Conservation (phyloP, 2,888 invertebrate genomes). For the Epiblema foenella region DNA sequence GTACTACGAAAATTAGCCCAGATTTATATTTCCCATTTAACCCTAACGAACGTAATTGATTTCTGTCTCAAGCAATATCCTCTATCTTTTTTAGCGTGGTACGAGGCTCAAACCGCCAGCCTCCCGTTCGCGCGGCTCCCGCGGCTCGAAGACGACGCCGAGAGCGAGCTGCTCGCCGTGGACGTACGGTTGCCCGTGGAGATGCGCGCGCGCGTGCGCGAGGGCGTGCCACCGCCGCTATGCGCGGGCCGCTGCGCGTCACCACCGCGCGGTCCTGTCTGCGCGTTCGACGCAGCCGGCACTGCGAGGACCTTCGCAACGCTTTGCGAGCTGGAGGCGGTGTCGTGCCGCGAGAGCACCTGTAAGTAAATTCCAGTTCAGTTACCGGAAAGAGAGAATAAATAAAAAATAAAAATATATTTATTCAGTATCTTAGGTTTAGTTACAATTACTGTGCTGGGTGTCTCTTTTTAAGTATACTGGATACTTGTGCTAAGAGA, state of each 20-base stretch:
- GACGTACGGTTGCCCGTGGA: conserved; percentile 57
- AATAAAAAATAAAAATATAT: no score
- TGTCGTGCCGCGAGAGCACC: conserved; percentile 84
- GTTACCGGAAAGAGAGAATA: no score
- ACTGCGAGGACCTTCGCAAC: conserved; percentile 84
- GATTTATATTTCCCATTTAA: background rate
- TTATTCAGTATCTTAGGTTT: no score
- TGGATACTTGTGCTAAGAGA: no score
- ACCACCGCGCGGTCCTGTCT: conserved; percentile 82
- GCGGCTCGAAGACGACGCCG: conserved; percentile 56
- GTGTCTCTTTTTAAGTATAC: no score
- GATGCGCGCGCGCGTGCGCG: conserved; percentile 65
- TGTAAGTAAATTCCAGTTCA: conserved; percentile 76
- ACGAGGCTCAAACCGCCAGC: conserved; percentile 65
- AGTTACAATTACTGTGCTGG: no score
- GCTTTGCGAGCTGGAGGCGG: conserved; percentile 83
- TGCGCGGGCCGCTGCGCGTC: conserved; percentile 73
- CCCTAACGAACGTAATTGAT: background rate
- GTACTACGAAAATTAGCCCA: no score
- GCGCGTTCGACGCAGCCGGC: conserved; percentile 85
- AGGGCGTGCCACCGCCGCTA: conserved; percentile 76
- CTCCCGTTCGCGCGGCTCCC: conserved; percentile 67
- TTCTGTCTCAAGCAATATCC: background rate
- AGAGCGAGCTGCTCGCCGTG: conserved; percentile 58
- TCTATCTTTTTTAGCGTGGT: conserved; percentile 65